Conservation (phyloP, 2,797 vertebrate genomes). For the Propithecus deckenii region DNA sequence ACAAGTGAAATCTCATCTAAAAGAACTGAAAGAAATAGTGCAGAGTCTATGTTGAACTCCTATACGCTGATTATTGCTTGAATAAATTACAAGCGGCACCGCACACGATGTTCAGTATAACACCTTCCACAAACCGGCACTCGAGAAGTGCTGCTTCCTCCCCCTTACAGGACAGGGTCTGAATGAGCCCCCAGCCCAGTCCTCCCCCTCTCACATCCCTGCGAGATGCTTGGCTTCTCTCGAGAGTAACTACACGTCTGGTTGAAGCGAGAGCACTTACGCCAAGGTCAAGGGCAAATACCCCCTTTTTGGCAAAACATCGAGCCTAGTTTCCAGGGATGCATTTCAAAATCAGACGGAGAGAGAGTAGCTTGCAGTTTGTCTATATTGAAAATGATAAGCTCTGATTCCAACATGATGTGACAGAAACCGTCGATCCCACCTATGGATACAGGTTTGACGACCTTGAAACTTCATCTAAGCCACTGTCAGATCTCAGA, state of each 20-base stretch:
- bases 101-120: accelerated
- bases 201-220: accelerated
- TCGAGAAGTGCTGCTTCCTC: neutral
- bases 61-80: neutral
- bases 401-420: neutral
- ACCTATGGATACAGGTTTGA: too few species aligned
- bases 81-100: too few species aligned
- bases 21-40: neutral
- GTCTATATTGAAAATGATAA: neutral
- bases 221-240: neutral
- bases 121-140: accelerated
- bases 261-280: neutral
- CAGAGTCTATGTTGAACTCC: neutral
- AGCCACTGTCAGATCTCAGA: neutral
- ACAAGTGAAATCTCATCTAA: neutral
- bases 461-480: neutral
- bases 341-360: neutral
- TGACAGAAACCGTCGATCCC: neutral
- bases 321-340: neutral
- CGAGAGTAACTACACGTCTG: neutral
- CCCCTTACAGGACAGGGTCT: neutral
- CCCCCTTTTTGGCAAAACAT: neutral
- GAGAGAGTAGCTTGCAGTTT: neutral
- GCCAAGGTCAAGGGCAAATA: neutral
- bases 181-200: accelerated